Evolutionary conservation across 1,140 invertebrate species (phyloP), one percentile per base, ranked within the genome.

Genomic region (Trichomalopsis sarcophagae): DNA sequence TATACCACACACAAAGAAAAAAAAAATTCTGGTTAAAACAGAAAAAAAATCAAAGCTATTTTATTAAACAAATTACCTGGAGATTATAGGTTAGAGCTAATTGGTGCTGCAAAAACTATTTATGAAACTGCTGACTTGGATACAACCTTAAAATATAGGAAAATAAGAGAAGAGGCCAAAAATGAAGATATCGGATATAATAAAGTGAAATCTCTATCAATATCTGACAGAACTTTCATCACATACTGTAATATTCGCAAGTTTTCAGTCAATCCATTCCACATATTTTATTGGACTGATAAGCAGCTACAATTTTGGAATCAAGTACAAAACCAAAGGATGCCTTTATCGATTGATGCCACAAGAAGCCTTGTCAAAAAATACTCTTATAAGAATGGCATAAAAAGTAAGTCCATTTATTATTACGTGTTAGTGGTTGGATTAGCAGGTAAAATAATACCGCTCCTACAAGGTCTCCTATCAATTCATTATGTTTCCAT

Each of bases 401-500:
- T 27, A 27, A 27, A 27, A 27, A 27, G 27, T 27, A 27, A 80
- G 21, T 2, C 9, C 10, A 36, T 62, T 14, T 68, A 40, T 80
- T 33, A 36, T 68, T 80, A 80, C 6, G 62, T 68, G 2, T 13
- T 80, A 10, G 78, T 80, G 2, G 36, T 80, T n/a, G 62, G 78
- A 21, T 68, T 80, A 44, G 55, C 2, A 62, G 23, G 33, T 33
- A 80, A 80, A 40, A 80, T 68, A 30, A 40, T 80, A 13, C 55
- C 47, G 21, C 14, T 79, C 1, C n/a, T 68, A n/a, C 33, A 80
- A 55, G 47, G n/a, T n/a, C 2, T 27, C 6, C 33, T 62, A 30
- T 68, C 78, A 1, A 69, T 69, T 27, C 78, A 80, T 21, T 69
- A n/a, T n/a, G 62, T 69, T 4, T 23, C 78, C n/a, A 55, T 80